Evolutionary conservation across 2,888 invertebrate species (phyloP), one percentile per base, ranked within the genome.

Genomic region (Microctonus hyperodae): DNA sequence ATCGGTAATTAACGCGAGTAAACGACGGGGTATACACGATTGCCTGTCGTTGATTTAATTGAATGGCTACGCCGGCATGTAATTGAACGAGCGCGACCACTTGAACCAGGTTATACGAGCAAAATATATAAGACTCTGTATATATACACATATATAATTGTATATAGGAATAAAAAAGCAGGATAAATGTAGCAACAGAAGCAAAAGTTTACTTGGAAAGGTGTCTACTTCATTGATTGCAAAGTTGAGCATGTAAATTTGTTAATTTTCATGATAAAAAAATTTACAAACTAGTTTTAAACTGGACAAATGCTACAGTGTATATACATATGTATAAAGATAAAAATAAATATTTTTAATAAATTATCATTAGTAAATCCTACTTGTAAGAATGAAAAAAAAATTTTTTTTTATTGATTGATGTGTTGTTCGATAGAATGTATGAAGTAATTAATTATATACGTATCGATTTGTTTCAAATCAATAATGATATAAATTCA

Each of bases 221-320:
- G 71, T 70, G 72, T 70, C 72, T 73, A 74, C 71, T 76, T 76
- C 74, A 75, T 75, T 76, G 75, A 75, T 76, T 73, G 69, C 70
- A 71, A 73, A 69, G 69, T 70, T 57, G 33, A 20, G 37, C 31
- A 31, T 55, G 31, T 55, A 55, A 55, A 55, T 55, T n/a, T 10
- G 31, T 55, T 16, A 44, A 44, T 44, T 44, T 44, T 44, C 44
- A 44, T 44, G 44, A 44, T 44, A 44, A 16, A 7, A 16, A n/a
- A 44, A 44, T n/a, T 16, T 44, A 44, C 44, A 44, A 44, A 44
- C 44, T 44, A n/a, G 44, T 44, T 44, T 44, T 1, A 10, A 16
- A n/a, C 40, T 13, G 6, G 44, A n/a, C 16, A 16, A 4, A 20
- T 44, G 16, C 44, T 7, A 44, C 5, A 44, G 16, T 44, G 0